Evolutionary conservation across 2,888 invertebrate species (phyloP), one percentile per base, ranked within the genome.

Genomic region (Drosophila engyochracea): DNA sequence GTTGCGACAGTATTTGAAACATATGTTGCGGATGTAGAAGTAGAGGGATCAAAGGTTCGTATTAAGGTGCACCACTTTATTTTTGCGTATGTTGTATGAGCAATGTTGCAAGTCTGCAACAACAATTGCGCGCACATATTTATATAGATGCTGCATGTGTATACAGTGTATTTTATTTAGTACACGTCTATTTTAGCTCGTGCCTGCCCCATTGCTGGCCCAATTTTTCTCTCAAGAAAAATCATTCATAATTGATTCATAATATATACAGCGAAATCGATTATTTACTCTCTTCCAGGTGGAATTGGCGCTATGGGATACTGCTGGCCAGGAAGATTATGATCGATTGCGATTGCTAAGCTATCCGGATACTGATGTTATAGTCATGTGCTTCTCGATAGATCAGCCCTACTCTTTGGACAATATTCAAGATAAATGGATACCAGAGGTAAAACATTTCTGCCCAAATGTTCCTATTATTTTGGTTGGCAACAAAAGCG

Each of bases 1-100:
- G 99, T 99, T 94, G 99, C 99, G 92, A 99, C 99, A 92, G 99
- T 99, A 89, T 99, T 99, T 95, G 99, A 99, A 94, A 99, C 99
- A 94, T 99, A 99, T 96, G 99, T 99, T 93, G 99, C 99, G 91
- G 99, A 99, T 94, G 98, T 99, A 92, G 98, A 99, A 95, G 98
- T 99, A 79, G 99, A 99, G 94, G 96, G 97, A 91, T 98, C 98
- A 94, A 98, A 97, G 92, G 93, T 93, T 91, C 82, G 89, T 49
- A 55, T 35, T 9, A 35, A 33, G 30, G 41, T 35, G 41, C 53
- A 57, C 14, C n/a, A 37, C 39, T n/a, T 39, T 31, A 41, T 68
- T 69, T 62, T 44, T 37, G 30, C 7, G 16, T 12, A 16, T 37
- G 6, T 5, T 16, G 22, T 19, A 39, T 70, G 70, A 31, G 49